phyloP scores from a whole-genome alignment of 2,113 vertebrate species.

The Heteronetta atricapilla region DNA sequence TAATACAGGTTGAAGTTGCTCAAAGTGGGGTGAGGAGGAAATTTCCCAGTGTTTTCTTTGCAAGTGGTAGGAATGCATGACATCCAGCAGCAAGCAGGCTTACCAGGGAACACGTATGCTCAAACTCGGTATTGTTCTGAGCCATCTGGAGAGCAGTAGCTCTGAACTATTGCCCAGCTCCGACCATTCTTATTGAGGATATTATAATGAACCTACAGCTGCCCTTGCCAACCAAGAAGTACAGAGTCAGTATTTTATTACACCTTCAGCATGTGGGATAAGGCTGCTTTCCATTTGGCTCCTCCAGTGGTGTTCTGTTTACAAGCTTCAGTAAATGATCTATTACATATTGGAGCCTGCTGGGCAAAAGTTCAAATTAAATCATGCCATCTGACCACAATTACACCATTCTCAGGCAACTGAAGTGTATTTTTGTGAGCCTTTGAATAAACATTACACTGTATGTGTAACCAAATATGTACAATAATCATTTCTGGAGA shows the following conservation, averaged over 20 bases:
- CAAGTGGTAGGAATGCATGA: background rate
- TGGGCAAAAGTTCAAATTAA: slow-evolving; percentile 26
- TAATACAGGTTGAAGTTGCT: background rate
- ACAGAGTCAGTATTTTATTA: background rate
- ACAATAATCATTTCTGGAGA: background rate
- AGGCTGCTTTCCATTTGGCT: slow-evolving; percentile 60
- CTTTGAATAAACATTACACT: background rate
- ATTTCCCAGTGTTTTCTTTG: background rate
- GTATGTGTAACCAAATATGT: background rate
- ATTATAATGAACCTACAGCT: background rate
- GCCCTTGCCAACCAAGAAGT: background rate
- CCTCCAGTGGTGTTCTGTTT: slow-evolving; percentile 11
- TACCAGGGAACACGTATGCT: background rate
- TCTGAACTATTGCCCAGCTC: slow-evolving; percentile 20
- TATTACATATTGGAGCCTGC: slow-evolving; percentile 44
- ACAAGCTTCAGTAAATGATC: slow-evolving; percentile 53
- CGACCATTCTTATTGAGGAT: background rate
- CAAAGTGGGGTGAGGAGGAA: background rate
- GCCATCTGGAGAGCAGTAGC: slow-evolving; percentile 15
- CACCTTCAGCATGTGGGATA: slow-evolving; percentile 27
- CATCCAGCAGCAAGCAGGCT: background rate
- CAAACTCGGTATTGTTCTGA: background rate
- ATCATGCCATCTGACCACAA: slow-evolving; percentile 60
- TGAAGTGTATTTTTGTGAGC: slow-evolving; percentile 4
- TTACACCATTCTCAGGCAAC: slow-evolving; percentile 38